These are phyloP conservation scores for Polymixis lichenea DNA, from an alignment of 2,888 invertebrate genomes.

Conservation along the genomic window DNA sequence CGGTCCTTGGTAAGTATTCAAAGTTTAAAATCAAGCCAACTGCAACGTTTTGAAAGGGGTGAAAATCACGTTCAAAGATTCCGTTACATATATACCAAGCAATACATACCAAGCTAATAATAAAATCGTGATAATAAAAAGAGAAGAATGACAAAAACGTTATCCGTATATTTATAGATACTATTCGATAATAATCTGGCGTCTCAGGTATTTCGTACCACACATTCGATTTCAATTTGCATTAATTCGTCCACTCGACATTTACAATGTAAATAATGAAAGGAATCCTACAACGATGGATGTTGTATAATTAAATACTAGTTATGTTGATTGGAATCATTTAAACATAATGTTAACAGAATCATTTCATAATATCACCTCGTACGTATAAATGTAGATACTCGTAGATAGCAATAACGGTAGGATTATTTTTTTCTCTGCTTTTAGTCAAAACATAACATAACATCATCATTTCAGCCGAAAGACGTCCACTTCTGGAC, in stretches of 20 bases:
- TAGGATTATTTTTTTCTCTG: neutral
- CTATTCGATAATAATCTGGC: neutral
- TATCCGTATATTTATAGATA: neutral
- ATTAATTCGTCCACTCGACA: neutral
- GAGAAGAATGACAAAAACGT: neutral
- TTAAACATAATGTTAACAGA: conserved; percentile 26
- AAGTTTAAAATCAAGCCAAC: too few species aligned
- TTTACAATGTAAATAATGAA: conserved; percentile 26
- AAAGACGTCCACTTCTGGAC: too few species aligned
- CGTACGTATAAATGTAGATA: neutral
- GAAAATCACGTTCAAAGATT: too few species aligned
- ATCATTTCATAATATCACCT: conserved; percentile 32
- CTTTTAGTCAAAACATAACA: neutral
- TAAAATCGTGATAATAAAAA: too few species aligned
- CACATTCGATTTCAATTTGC: conserved; percentile 34
- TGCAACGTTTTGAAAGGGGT: too few species aligned
- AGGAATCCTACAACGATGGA: conserved; percentile 3
- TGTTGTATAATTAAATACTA: conserved; percentile 36
- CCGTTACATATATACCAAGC: too few species aligned
- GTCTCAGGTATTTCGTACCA: neutral
- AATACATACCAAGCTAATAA: too few species aligned
- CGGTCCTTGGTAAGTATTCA: too few species aligned
- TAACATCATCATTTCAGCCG: too few species aligned
- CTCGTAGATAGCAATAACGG: neutral
- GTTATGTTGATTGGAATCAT: conserved; percentile 30